Conservation (phyloP, 1,140 invertebrate species). For the Coelopa frigida region DNA sequence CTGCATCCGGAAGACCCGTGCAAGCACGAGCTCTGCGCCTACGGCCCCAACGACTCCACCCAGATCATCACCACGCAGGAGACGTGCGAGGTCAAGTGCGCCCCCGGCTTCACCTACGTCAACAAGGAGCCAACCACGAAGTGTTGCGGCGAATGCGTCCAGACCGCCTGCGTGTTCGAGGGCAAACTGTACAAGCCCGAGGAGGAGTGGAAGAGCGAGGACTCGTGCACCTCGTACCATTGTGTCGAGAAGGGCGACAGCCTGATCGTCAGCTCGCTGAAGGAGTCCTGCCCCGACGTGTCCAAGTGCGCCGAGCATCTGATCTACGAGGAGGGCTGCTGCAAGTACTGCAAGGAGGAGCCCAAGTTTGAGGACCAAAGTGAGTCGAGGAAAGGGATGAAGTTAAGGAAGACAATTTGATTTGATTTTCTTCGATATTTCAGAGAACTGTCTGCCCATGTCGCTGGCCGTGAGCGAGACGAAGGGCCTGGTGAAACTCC, state of each 20-base stretch:
- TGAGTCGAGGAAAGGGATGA: constrained; percentile 16
- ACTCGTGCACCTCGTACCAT: constrained; percentile 56
- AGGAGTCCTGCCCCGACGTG: constrained; percentile 55
- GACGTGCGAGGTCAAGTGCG: constrained; percentile 51
- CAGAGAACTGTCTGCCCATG: constrained; percentile 51
- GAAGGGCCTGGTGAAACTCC: constrained; percentile 49
- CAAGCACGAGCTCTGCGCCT: constrained; percentile 52
- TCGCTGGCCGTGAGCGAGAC: constrained; percentile 49
- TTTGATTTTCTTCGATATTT: constrained; percentile 13
- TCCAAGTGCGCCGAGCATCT: constrained; percentile 50
- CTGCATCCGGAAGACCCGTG: constrained; percentile 50
- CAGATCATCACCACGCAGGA: constrained; percentile 48
- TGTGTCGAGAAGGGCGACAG: constrained; percentile 28
- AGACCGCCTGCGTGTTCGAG: constrained; percentile 56
- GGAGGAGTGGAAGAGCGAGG: constrained; percentile 54
- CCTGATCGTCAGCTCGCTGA: constrained; percentile 49
- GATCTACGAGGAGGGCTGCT: constrained; percentile 56
- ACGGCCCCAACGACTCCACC: constrained; percentile 46
- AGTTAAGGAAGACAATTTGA: background rate
- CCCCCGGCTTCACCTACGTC: constrained; percentile 52
- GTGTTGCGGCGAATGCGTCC: constrained; percentile 67
- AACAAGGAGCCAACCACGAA: constrained; percentile 30
- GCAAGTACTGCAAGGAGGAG: constrained; percentile 53
- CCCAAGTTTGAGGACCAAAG: constrained; percentile 44
- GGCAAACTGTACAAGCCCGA: constrained; percentile 49